Conservation (phyloP, 1,140 invertebrate species). For the Drosophila nebulosa region DNA sequence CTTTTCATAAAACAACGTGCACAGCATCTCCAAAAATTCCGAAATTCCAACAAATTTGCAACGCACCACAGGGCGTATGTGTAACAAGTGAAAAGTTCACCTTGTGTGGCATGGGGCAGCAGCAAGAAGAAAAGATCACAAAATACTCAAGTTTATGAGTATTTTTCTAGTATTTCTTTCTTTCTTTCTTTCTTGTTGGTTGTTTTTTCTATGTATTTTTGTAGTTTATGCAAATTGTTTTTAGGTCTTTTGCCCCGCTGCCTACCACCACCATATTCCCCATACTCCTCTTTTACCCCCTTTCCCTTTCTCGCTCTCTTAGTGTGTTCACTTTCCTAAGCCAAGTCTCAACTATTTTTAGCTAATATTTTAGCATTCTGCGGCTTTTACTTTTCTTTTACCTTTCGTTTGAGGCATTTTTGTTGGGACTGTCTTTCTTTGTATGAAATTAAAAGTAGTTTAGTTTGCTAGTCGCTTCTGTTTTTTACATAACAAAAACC, state of each 20-base stretch:
- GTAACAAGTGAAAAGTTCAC: slow-evolving; percentile 71
- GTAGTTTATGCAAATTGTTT: slow-evolving; percentile 69
- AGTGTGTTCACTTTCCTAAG: neutral
- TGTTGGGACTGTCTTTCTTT: slow-evolving; percentile 7
- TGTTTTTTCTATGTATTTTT: slow-evolving; percentile 21
- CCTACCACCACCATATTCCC: neutral
- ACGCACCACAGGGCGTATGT: slow-evolving; percentile 70
- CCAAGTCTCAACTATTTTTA: slow-evolving; percentile 49
- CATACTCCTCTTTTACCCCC: slow-evolving; percentile 16
- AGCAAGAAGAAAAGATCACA: neutral
- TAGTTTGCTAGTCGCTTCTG: slow-evolving; percentile 51
- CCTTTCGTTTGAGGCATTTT: slow-evolving; percentile 31
- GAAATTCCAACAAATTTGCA: slow-evolving; percentile 50
- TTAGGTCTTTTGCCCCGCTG: neutral
- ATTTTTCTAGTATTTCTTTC: slow-evolving; percentile 20
- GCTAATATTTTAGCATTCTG: slow-evolving; percentile 64
- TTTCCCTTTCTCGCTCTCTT: neutral
- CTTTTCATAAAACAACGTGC: slow-evolving; percentile 35
- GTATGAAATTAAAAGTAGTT: slow-evolving; percentile 66
- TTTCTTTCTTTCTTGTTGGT: slow-evolving; percentile 13
- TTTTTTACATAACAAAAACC: slow-evolving; percentile 64
- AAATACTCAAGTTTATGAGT: slow-evolving; percentile 22
- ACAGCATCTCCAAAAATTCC: slow-evolving; percentile 32
- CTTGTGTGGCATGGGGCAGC: slow-evolving; percentile 31
- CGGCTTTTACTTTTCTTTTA: slow-evolving; percentile 65